Evolutionary conservation across 23 tunicate genomes (phyloP).

Genomic region (Pegea sp.): DNA sequence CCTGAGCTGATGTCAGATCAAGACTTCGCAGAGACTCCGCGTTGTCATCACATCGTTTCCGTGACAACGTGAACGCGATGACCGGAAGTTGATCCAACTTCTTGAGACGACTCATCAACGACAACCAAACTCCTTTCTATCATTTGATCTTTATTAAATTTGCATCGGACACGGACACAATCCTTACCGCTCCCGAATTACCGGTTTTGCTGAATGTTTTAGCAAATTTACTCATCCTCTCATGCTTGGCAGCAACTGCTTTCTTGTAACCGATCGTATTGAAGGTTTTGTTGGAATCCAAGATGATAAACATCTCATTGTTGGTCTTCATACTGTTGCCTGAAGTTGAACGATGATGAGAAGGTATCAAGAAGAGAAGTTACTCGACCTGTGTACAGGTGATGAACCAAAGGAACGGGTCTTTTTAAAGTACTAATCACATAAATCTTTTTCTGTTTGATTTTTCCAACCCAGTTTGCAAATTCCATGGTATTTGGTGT

Average conservation of each 20-base stretch:
- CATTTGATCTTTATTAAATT: background rate
- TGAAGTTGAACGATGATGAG: background rate
- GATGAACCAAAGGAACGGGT: constrained; percentile 89
- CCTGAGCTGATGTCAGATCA: constrained; percentile 62
- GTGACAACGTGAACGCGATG: constrained; percentile 85
- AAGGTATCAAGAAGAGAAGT: too few relatives aligned
- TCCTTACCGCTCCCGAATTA: too few relatives aligned
- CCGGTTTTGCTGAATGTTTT: constrained; percentile 87
- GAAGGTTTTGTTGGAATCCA: constrained; percentile 50
- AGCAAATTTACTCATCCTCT: constrained; percentile 28
- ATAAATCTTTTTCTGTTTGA: constrained; percentile 53
- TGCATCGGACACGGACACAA: too few relatives aligned
- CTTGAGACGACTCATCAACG: constrained; percentile 44
- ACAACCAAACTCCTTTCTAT: constrained; percentile 78
- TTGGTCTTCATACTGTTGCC: constrained; percentile 84
- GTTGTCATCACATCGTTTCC: constrained; percentile 84
- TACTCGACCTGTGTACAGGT: constrained; percentile 64
- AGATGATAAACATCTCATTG: constrained; percentile 68
- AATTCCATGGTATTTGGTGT: constrained; percentile 88
- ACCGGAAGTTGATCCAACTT: constrained; percentile 76
- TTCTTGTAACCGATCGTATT: constrained; percentile 36
- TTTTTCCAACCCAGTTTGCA: constrained; percentile 94
- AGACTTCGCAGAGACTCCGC: constrained; percentile 47
- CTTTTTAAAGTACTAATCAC: constrained; percentile 87
- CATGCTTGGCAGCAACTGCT: constrained; percentile 72